Evolutionary conservation across 2,113 vertebrate genomes (phyloP).

Genomic region (Gracilinanus agilis): DNA sequence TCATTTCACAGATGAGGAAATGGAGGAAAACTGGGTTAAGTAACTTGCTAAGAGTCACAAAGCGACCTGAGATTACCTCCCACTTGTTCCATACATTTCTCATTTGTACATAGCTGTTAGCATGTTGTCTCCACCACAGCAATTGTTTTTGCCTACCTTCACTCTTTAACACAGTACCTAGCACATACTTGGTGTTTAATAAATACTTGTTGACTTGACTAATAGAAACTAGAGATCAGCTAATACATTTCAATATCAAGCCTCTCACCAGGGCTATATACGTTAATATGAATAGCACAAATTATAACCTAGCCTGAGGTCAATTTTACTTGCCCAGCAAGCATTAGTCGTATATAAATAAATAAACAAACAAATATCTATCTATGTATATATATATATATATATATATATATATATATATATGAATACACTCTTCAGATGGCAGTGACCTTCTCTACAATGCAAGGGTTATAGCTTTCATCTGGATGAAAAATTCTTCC

Average conservation of each 20-base stretch:
- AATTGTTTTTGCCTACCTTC: not conserved
- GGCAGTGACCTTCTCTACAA: conserved; percentile 25
- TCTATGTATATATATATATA: no score
- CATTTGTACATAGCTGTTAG: not conserved
- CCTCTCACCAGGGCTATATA: not conserved
- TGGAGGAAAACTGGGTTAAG: not conserved
- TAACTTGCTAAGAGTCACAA: not conserved
- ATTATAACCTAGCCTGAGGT: conserved; percentile 1
- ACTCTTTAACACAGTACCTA: not conserved
- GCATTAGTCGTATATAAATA: not conserved
- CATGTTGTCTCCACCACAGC: not conserved
- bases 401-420: no score
- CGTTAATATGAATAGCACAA: not conserved
- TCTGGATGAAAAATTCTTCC: not conserved
- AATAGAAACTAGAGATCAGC: conserved; percentile 29
- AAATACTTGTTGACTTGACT: not conserved
- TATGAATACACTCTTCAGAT: not conserved
- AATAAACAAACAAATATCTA: no score
- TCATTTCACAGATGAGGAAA: not conserved
- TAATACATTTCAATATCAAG: not conserved
- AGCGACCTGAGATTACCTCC: not conserved
- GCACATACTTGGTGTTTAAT: not conserved
- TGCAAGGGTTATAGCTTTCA: not conserved
- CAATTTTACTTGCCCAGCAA: conserved; percentile 1
- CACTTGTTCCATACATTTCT: not conserved